Conservation (phyloP, 2,888 invertebrate species). For the Drosophila anomelani region DNA sequence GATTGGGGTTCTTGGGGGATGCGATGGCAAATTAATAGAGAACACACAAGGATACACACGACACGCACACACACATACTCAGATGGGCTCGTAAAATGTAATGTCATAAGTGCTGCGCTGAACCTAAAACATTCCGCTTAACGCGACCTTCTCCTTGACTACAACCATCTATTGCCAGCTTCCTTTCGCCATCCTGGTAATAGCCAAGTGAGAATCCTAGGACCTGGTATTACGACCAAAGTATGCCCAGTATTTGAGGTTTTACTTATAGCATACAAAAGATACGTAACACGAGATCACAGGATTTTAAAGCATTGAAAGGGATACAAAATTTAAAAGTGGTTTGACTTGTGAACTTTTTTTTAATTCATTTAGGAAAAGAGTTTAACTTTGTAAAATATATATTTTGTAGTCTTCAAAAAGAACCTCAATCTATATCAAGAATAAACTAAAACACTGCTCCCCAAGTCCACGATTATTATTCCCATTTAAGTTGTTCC, state of each 20-base stretch:
- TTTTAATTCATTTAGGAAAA: too few species aligned
- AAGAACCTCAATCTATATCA: too few species aligned
- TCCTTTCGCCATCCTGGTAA: constrained; percentile 52
- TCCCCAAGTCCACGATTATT: background rate
- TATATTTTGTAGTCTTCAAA: too few species aligned
- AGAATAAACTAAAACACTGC: background rate
- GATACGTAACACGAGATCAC: too few species aligned
- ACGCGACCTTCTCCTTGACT: constrained; percentile 47
- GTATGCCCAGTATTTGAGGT: constrained; percentile 9
- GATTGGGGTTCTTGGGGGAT: constrained; percentile 39
- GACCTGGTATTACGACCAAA: constrained; percentile 1
- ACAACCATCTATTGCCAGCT: constrained; percentile 47
- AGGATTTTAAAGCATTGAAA: too few species aligned
- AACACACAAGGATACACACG: constrained; percentile 45
- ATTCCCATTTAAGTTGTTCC: background rate
- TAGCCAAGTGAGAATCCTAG: constrained; percentile 19
- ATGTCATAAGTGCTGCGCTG: constrained; percentile 75
- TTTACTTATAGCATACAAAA: background rate
- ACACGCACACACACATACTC: constrained; percentile 20
- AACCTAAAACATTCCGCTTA: constrained; percentile 78
- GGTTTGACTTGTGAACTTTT: too few species aligned
- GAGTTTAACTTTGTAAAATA: too few species aligned
- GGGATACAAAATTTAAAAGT: too few species aligned
- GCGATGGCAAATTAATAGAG: constrained; percentile 78
- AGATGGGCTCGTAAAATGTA: constrained; percentile 67